Percentiles rank a stretch among this genome's conserved stretches.
phyloP scores from a whole-genome alignment of 2,113 vertebrate species.

The Myanophis thanlyinensis region DNA sequence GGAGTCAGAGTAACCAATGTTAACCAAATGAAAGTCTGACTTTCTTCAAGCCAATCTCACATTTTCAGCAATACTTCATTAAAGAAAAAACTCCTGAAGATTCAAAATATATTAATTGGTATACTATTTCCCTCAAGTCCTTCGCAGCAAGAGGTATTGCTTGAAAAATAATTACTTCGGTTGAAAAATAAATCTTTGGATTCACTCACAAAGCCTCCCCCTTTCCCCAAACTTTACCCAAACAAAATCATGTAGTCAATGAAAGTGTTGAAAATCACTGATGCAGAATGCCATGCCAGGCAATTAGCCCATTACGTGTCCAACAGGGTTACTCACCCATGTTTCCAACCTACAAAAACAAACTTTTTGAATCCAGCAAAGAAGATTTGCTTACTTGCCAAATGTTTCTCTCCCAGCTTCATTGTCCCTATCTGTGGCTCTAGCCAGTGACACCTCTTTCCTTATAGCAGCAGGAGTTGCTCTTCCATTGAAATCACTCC shows the following conservation, averaged over 20 bases:
- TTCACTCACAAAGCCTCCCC: neutral
- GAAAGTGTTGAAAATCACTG: neutral
- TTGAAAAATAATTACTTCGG: neutral
- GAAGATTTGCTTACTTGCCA: rapidly evolving
- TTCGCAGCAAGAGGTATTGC: neutral
- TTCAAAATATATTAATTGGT: neutral
- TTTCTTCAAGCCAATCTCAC: neutral
- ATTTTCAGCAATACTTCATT: neutral
- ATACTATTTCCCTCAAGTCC: neutral
- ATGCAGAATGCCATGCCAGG: neutral
- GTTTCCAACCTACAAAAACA: neutral
- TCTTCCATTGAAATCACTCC: neutral
- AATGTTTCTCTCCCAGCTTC: neutral
- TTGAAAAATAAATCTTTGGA: neutral
- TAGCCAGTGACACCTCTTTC: neutral
- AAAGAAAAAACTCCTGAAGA: neutral
- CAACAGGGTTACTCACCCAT: neutral
- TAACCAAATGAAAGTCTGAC: neutral
- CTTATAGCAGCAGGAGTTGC: conserved; percentile 2
- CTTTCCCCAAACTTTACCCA: neutral
- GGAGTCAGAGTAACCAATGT: neutral
- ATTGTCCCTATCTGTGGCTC: rapidly evolving
- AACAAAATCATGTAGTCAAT: neutral
- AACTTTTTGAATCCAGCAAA: rapidly evolving
- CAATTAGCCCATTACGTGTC: neutral